Evolutionary conservation across 2,888 invertebrate species (phyloP), one percentile per base, ranked within the genome.

Genomic region (Liopterus haemorrhoidalis): DNA sequence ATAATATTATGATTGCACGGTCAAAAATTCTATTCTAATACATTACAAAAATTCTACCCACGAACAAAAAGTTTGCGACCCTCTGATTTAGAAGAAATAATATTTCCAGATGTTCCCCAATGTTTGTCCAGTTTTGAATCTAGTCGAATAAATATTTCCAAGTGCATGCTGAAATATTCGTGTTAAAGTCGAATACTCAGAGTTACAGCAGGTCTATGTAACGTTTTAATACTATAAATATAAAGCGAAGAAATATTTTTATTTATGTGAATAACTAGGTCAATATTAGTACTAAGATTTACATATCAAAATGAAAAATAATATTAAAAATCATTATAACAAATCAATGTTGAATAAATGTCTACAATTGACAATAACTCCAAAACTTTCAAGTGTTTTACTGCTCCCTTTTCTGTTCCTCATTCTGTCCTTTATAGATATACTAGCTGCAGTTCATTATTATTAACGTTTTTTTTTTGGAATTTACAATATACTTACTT

Each of bases 351-450:
- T 45, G 14, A 44, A 31, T 44, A 44, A 33, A 45, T 45, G 45
- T 45, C 39, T 45, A 32, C 31, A 45, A 30, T 39, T 39, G 45
- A 45, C 45, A 45, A 45, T 45, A 45, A 44, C 24, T 31, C 24
- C n/a, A n/a, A n/a, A n/a, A n/a, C n/a, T n/a, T n/a, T n/a, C n/a
- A n/a, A n/a, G n/a, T n/a, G n/a, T 14, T 27, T 27, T 27, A 8
- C 27, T 4, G 9, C 22, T 20, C 11, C 33, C 6, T 4, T 12
- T 18, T 20, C 21, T 20, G 18, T 16, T 19, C 22, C 12, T 15
- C 11, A 15, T 16, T 16, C 16, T 30, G 14, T 30, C 11, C 30
- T 28, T 27, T 27, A 27, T n/a, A n/a, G n/a, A n/a, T n/a, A n/a
- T n/a, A n/a, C n/a, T n/a, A n/a, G n/a, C n/a, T n/a, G n/a, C n/a